A percentile compares a stretch with the other conserved stretches of the same genome.
Conservation (phyloP, 2,113 vertebrate genomes). For the Axis porcinus region DNA sequence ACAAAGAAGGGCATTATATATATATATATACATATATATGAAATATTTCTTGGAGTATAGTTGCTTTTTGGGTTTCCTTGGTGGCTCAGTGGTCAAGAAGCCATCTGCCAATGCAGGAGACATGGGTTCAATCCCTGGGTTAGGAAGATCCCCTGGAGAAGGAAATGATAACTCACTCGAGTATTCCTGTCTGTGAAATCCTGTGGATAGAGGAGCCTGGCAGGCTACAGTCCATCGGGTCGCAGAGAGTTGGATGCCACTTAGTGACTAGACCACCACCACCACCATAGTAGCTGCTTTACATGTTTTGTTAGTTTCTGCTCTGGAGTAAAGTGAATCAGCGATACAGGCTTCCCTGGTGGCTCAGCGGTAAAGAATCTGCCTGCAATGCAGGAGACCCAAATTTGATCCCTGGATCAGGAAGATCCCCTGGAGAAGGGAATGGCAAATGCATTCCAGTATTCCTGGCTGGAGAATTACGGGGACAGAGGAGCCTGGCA, state of each 20-base stretch:
- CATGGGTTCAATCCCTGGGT: background rate
- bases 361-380: background rate
- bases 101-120: background rate
- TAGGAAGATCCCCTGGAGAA: background rate
- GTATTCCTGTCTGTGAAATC: background rate
- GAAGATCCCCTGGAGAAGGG: background rate
- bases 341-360: background rate
- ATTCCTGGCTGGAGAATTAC: background rate
- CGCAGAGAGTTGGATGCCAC: accelerated
- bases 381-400: background rate
- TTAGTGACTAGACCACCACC: background rate
- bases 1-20: background rate
- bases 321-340: background rate
- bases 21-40: background rate
- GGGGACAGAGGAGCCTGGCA: background rate
- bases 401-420: background rate
- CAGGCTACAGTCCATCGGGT: background rate
- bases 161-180: background rate
- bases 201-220: background rate
- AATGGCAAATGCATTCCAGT: background rate
- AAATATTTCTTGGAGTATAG: background rate
- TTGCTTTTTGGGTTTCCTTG: background rate
- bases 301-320: background rate
- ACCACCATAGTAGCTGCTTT: background rate
- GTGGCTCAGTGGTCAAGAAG: background rate